Conservation (phyloP, 92 coral and sea anemone genomes). For the Heteractis magnifica region DNA sequence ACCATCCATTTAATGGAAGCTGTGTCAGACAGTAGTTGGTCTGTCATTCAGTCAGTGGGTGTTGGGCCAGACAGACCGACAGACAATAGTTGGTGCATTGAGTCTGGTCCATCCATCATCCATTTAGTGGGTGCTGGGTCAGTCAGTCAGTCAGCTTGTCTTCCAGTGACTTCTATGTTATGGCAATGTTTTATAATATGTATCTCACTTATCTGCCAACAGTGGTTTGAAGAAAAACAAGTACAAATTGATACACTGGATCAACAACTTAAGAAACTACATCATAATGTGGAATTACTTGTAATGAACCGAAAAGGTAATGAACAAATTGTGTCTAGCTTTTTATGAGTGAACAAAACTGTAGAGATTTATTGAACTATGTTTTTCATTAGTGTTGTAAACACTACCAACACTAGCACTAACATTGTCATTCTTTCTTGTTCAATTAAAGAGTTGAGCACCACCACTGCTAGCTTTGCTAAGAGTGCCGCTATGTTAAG, state of each 20-base stretch:
- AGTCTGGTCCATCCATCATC: background rate
- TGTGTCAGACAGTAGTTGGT: background rate
- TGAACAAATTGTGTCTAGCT: background rate
- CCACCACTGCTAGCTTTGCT: conserved; percentile 80
- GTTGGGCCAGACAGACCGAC: background rate
- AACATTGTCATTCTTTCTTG: background rate
- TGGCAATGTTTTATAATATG: background rate
- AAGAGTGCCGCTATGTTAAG: conserved; percentile 94
- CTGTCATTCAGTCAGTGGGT: background rate
- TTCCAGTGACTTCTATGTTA: background rate
- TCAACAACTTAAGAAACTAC: conserved; percentile 90
- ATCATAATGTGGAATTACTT: conserved; percentile 85
- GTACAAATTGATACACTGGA: conserved; percentile 91
- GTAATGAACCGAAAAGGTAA: conserved; percentile 85
- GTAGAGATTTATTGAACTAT: too few species aligned
- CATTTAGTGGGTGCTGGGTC: background rate
- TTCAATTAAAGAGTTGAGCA: conserved; percentile 65
- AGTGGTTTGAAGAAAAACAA: conserved; percentile 99
- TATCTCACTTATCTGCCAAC: background rate
- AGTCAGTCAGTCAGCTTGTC: background rate
- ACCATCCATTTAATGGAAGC: too few species aligned
- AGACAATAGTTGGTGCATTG: background rate
- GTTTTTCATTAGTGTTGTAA: background rate
- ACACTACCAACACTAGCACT: background rate
- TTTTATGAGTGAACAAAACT: too few species aligned